Evolutionary conservation across 92 coral and sea anemone genomes (phyloP), one percentile per base, ranked within the genome.

Genomic region (Pocillopora meandrina): DNA sequence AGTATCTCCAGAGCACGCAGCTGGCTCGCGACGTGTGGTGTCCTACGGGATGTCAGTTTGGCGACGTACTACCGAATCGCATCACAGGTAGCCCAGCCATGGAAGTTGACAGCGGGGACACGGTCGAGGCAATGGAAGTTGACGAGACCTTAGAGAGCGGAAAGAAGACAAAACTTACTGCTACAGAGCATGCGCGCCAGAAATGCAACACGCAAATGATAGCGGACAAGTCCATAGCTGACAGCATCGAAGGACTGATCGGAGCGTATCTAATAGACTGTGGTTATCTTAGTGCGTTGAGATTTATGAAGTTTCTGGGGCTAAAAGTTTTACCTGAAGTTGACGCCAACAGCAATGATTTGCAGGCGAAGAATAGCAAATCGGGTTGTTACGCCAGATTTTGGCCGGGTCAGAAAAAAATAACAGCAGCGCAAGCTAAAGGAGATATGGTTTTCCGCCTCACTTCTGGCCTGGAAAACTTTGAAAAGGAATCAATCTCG

Each of bases 181-280:
- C 67, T 33, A 36, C 82, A 59, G 82, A 77, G 72, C 71, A 73
- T 60, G 82, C 82, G 49, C 87, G 82, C 57, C 58, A 56, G 56
- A 87, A 81, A 12, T 63, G 86, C 78, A 80, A 84, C 17, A 79
- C 87, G 58, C 99, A 97, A 79, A 60, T 55, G 12, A 97, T 97
- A 56, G 90, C 97, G 5, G 99, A 97, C 88, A 97, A 97, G 87
- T 89, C 91, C 8, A 91, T 97, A 17, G 99, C 99, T 4, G 99
- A 97, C 83, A 91, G 98, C 58, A 88, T 97, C 34, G 99, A 97
- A 76, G 99, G 95, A 1, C 88, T 97, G 59, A 95, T 97, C 68
- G 99, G 99, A 71, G 98, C 95, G 26, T 90, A 97, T 81, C 71
- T 97, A 56, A 92, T 90, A 1, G 88, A 93, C 33, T 93, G 98